Conservation (phyloP, 2,888 invertebrate species). For the Subacronicta megacephala region DNA sequence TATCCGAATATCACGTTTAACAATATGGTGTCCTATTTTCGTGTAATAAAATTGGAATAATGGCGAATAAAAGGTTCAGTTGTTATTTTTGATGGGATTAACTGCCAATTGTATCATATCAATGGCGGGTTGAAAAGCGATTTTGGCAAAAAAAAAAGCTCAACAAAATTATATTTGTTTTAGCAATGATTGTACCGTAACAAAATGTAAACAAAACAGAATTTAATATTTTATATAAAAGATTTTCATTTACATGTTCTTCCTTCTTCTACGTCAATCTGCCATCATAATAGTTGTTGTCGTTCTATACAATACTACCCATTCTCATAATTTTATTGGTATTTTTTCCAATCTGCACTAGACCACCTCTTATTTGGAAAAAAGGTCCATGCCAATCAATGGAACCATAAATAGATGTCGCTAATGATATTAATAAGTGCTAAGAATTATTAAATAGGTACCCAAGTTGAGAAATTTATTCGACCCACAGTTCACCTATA, state of each 20-base stretch:
- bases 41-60: constrained; percentile 45
- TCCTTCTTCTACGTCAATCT: neutral
- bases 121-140: constrained; percentile 18
- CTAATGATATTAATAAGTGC: too few relatives aligned
- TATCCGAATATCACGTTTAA: constrained; percentile 40
- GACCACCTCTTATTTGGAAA: too few relatives aligned
- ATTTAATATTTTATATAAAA: neutral
- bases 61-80: constrained; percentile 36
- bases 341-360: too few relatives aligned
- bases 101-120: constrained; percentile 39
- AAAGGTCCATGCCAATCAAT: too few relatives aligned
- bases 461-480: too few relatives aligned
- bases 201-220: neutral
- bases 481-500: too few relatives aligned
- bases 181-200: neutral
- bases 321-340: too few relatives aligned
- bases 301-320: too few relatives aligned
- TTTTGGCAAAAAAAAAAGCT: constrained; percentile 13
- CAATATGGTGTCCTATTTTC: constrained; percentile 39
- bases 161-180: constrained; percentile 1
- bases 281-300: neutral
- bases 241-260: neutral
- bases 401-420: too few relatives aligned
- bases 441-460: too few relatives aligned
- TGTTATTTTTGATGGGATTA: constrained; percentile 44